These are phyloP conservation scores for Spialia ferax DNA, from an alignment of 2,888 invertebrate genomes.

Conservation along the genomic window DNA sequence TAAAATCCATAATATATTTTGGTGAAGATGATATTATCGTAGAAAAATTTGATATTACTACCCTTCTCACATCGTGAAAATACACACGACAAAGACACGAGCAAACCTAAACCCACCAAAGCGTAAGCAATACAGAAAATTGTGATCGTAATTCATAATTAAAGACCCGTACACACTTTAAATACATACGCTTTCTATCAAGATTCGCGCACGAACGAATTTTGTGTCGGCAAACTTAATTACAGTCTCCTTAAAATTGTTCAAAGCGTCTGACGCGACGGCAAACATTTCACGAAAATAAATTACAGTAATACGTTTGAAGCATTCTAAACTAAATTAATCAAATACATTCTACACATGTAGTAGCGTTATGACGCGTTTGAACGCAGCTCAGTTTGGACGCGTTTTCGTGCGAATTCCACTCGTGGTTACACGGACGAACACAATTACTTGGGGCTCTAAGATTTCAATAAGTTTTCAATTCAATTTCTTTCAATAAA, in stretches of 20 bases:
- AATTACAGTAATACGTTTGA: constrained; percentile 36
- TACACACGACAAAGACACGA: neutral
- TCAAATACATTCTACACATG: constrained; percentile 13
- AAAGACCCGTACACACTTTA: constrained; percentile 29
- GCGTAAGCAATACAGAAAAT: constrained; percentile 16
- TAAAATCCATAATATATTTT: neutral
- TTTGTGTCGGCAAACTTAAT: constrained; percentile 39
- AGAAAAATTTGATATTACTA: neutral
- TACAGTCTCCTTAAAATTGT: constrained; percentile 40
- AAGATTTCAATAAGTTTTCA: no score
- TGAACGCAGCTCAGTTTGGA: no score
- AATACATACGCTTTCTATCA: constrained; percentile 36
- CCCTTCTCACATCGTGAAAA: neutral
- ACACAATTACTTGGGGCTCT: no score
- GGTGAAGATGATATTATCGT: no score
- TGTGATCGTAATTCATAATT: constrained; percentile 31
- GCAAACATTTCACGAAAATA: constrained; percentile 38
- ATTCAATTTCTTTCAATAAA: no score
- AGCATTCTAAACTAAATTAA: constrained; percentile 28
- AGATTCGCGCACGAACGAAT: constrained; percentile 36
- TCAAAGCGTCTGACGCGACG: constrained; percentile 35
- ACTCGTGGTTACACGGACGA: no score
- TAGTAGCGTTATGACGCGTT: neutral
- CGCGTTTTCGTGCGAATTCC: no score
- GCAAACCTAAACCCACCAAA: constrained; percentile 8